Evolutionary conservation across 2,113 vertebrate species (phyloP).

Genomic region (Anguilla japonica): DNA sequence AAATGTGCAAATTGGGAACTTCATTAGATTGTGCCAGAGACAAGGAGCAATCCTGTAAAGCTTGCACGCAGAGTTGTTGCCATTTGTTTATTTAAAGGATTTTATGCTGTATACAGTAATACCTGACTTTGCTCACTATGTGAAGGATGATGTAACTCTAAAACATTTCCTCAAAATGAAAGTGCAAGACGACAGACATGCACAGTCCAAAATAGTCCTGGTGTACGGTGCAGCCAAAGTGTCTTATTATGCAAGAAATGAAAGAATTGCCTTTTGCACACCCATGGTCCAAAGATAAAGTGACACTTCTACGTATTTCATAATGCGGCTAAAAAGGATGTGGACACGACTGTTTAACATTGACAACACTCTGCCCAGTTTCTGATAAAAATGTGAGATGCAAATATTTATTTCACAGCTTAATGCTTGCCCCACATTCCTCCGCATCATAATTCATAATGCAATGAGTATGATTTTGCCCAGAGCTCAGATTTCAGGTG

Average conservation of each 20-base stretch:
- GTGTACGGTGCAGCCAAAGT: too few relatives aligned
- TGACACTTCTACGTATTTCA: too few relatives aligned
- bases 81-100: background rate
- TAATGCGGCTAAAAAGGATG: background rate
- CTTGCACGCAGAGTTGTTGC: background rate
- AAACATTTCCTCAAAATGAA: background rate
- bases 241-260: too few relatives aligned
- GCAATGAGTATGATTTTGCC: background rate
- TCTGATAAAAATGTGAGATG: too few relatives aligned
- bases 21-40: constrained; percentile 58
- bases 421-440: background rate
- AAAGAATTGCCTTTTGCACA: too few relatives aligned
- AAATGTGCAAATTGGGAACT: constrained; percentile 52
- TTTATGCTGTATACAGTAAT: background rate
- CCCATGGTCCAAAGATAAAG: too few relatives aligned
- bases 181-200: background rate
- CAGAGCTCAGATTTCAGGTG: constrained; percentile 10
- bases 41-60: constrained; percentile 48
- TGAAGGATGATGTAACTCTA: background rate
- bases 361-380: too few relatives aligned
- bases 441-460: background rate
- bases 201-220: too few relatives aligned
- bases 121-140: background rate
- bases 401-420: background rate
- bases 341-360: background rate